These are phyloP conservation scores for Manacus vitellinus DNA, from an alignment of 2,113 vertebrate genomes.

Conservation along the genomic window DNA sequence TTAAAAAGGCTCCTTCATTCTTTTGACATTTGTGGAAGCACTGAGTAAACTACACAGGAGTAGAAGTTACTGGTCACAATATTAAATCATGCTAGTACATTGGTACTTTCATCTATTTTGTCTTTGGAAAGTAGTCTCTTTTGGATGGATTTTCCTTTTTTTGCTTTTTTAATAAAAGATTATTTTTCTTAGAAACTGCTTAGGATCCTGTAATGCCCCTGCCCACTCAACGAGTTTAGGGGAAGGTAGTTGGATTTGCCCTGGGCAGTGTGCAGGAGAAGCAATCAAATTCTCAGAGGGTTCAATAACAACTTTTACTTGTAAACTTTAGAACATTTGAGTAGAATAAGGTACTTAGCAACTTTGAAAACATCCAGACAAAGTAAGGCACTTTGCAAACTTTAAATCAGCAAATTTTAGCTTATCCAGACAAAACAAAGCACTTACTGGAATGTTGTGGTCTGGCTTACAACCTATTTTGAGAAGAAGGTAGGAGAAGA, in stretches of 20 bases:
- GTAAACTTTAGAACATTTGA: neutral
- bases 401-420: neutral
- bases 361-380: neutral
- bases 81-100: neutral
- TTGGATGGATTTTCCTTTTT: neutral
- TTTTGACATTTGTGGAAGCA: neutral
- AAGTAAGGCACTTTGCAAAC: neutral
- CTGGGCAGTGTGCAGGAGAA: neutral
- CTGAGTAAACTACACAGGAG: neutral
- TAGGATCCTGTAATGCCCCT: neutral
- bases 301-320: neutral
- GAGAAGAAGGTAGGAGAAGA: neutral
- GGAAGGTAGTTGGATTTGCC: neutral
- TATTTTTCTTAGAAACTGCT: neutral
- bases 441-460: neutral
- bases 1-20: neutral
- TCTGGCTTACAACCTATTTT: neutral
- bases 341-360: neutral
- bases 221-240: rapidly evolving
- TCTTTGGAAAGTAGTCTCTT: neutral
- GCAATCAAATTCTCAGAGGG: neutral
- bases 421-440: neutral
- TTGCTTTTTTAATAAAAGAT: neutral
- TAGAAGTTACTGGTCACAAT: neutral
- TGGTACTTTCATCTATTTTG: neutral